Conservation (phyloP, 1,140 invertebrate species). For the Vollenhovia emeryi region DNA sequence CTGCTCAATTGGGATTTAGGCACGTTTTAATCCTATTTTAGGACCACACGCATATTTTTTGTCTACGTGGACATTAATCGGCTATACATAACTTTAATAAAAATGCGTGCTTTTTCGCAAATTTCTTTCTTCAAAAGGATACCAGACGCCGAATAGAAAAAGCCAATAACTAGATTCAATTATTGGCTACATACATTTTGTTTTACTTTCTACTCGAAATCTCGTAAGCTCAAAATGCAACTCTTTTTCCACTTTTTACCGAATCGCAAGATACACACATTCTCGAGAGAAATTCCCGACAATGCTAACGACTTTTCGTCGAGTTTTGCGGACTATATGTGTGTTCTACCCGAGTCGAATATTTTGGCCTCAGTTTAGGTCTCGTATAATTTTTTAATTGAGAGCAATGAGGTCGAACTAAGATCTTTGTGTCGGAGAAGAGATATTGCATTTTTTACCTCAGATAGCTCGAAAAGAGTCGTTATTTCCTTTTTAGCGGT, state of each 20-base stretch:
- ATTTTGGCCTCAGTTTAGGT: too few relatives aligned
- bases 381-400: too few relatives aligned
- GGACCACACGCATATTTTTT: neutral
- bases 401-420: too few relatives aligned
- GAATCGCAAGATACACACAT: neutral
- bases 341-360: too few relatives aligned
- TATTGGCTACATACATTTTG: neutral
- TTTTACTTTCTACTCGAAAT: neutral
- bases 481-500: too few relatives aligned
- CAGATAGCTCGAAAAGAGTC: too few relatives aligned
- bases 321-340: neutral
- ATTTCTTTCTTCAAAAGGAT: neutral
- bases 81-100: neutral
- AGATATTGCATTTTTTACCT: too few relatives aligned
- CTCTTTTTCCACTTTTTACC: neutral
- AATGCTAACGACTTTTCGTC: neutral
- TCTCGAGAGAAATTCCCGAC: neutral
- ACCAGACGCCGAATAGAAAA: neutral
- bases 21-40: neutral
- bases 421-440: too few relatives aligned
- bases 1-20: neutral
- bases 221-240: neutral
- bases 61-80: neutral
- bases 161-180: neutral
- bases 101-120: neutral